Base-by-base conservation (phyloP, 2,113 vertebrate genomes). In the Litocranius walleri region DNA sequence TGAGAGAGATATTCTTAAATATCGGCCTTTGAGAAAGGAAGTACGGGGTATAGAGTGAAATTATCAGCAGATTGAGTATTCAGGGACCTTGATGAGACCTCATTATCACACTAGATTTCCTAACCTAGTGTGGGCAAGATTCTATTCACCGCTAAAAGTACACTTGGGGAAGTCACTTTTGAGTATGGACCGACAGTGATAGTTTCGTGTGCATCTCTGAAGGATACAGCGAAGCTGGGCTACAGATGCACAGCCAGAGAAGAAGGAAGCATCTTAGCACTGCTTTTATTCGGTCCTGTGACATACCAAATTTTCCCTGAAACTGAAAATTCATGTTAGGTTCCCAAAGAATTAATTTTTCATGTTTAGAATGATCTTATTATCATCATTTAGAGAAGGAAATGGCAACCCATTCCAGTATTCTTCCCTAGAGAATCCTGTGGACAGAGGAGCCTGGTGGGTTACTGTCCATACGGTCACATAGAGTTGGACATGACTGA, bases 281-380 rank as follows among this genome's bases (percentile, higher is more conserved):
- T 77, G 61, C 40, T 59, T 25, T 87, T 62, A 90, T 33, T 80
- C 8, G 40, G 19, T 61, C 13, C 56, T 64, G 6, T 62, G 61
- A 45, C 56, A 50, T 33, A 48, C 4, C n/a, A 82, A 10, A 14
- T 7, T 90, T 90, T 29, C 9, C 43, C 61, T 62, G 9, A 88
- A 95, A 81, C 4, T 64, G 56, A 82, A 50, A 90, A 50, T 77
- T 94, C 30, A 85, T 61, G 27, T 74, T 92, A 88, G 40, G 30
- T 48, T 48, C 16, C 36, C 48, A 56, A 57, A 50, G 45, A 85
- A 61, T 50, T 71, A 25, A 0, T 33, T 94, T 94, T 71, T 85
- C 45, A 61, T 40, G 50, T 74, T 95, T 74, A 83, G 56, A 54
- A 45, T 91, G 56, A 90, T 78, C 29, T 92, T 77, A 61, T 81